Percentiles rank a stretch among this genome's conserved stretches.
These are phyloP conservation scores for Chiroxiphia lanceolata DNA, from an alignment of 2,797 vertebrate genomes.

Conservation along the genomic window DNA sequence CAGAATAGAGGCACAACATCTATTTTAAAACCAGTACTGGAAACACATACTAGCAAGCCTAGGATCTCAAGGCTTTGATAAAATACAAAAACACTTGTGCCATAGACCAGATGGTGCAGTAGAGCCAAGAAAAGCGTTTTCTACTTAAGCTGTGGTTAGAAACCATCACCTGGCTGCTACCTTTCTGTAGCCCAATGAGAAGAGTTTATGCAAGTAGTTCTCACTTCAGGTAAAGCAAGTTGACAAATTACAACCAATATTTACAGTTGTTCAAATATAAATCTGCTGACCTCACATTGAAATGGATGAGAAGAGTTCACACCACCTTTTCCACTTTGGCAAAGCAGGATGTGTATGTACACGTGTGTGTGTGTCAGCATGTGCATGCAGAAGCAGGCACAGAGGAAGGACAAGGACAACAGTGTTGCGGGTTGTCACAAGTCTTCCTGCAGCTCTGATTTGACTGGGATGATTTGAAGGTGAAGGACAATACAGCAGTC, in stretches of 20 bases:
- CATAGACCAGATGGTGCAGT: neutral
- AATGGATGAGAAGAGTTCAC: neutral
- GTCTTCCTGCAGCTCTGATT: neutral
- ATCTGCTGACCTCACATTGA: neutral
- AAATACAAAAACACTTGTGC: neutral
- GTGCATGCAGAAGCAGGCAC: neutral
- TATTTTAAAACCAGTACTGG: neutral
- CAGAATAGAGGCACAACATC: neutral
- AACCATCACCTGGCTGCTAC: neutral
- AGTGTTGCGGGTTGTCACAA: neutral
- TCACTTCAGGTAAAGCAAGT: neutral
- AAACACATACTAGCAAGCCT: neutral
- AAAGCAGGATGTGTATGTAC: rapidly evolving
- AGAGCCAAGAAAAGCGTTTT: neutral
- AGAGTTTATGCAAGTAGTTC: neutral
- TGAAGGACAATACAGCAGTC: neutral
- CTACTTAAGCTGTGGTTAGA: neutral
- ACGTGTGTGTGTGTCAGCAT: rapidly evolving
- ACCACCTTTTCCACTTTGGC: neutral
- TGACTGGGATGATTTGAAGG: neutral
- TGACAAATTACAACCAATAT: neutral
- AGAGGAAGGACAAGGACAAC: neutral
- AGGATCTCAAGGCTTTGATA: neutral
- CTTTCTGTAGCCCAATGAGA: neutral
- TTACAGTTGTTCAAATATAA: neutral